Evolutionary conservation across 2,888 invertebrate species (phyloP).

Genomic region (Altica lythri): DNA sequence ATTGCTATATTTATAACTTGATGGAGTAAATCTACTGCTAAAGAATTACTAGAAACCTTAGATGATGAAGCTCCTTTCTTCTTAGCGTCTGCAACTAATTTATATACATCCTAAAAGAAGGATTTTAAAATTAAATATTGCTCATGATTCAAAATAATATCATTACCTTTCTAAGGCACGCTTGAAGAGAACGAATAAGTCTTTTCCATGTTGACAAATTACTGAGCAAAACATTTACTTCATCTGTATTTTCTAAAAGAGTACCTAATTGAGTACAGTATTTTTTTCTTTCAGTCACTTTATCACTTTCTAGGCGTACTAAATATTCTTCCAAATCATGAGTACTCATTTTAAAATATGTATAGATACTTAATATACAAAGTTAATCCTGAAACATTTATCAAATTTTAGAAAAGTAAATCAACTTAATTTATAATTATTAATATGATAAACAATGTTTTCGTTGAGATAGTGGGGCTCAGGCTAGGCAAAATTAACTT

Average conservation of each 20-base stretch:
- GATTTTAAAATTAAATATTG: neutral
- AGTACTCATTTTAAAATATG: too few relatives aligned
- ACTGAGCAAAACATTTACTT: slow-evolving; percentile 26
- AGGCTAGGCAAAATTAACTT: too few relatives aligned
- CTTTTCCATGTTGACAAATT: slow-evolving; percentile 35
- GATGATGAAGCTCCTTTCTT: slow-evolving; percentile 31
- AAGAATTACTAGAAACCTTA: slow-evolving; percentile 23
- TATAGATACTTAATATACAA: too few relatives aligned
- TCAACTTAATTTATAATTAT: too few relatives aligned
- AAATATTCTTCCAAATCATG: too few relatives aligned
- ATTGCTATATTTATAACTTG: slow-evolving; percentile 38
- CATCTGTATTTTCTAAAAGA: slow-evolving; percentile 31
- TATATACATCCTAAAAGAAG: slow-evolving; percentile 37
- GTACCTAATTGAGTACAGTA: slow-evolving; percentile 34
- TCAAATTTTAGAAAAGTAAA: too few relatives aligned
- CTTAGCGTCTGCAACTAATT: slow-evolving; percentile 36
- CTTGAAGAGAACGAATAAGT: slow-evolving; percentile 36
- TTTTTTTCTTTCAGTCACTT: slow-evolving; percentile 38
- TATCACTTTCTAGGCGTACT: slow-evolving; percentile 26
- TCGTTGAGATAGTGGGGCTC: too few relatives aligned
- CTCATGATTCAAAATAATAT: neutral
- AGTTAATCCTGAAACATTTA: too few relatives aligned
- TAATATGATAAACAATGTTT: too few relatives aligned
- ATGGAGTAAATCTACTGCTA: slow-evolving; percentile 38
- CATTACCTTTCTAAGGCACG: slow-evolving; percentile 41